Evolutionary conservation across 2,888 invertebrate genomes (phyloP), one percentile per base, ranked within the genome.

Genomic region (Labia minor): DNA sequence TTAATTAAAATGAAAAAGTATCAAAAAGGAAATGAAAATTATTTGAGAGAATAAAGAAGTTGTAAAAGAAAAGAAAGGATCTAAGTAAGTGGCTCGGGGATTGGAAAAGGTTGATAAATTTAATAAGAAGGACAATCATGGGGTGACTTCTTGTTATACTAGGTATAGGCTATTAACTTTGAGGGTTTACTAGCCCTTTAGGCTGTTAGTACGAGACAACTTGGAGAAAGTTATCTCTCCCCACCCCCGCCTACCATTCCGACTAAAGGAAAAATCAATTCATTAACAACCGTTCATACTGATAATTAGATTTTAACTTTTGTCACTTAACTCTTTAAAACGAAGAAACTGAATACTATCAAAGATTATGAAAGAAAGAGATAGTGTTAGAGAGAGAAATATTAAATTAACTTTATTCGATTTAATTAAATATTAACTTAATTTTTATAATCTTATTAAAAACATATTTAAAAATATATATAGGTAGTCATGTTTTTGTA

Each of bases 191-290:
- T 49, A 16, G 49, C 49, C 49, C 49, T 49, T 49, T 49, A 49
- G 49, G 49, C 49, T 49, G n/a, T 14, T 49, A 49, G 16, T 8
- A 49, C n/a, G 49, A n/a, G n/a, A n/a, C n/a, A n/a, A 49, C 49
- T 49, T 49, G n/a, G n/a, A 49, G 49, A 49, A 49, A 49, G 49
- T 49, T 49, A 49, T 49, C 14, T 14, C n/a, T 14, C 16, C 14
- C n/a, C n/a, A n/a, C n/a, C n/a, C n/a, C n/a, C n/a, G n/a, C n/a
- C n/a, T n/a, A n/a, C n/a, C n/a, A n/a, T n/a, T n/a, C n/a, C n/a
- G n/a, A n/a, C n/a, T n/a, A n/a, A n/a, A n/a, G 49, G 49, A 49
- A 49, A 49, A 49, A 49, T 49, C 49, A 49, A 49, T 49, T 49
- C 49, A 49, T 49, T 49, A 49, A 49, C 49, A 49, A 49, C 14